Conservation (phyloP, 35 echinoderm and acorn worm species). For the Lytechinus pictus region DNA sequence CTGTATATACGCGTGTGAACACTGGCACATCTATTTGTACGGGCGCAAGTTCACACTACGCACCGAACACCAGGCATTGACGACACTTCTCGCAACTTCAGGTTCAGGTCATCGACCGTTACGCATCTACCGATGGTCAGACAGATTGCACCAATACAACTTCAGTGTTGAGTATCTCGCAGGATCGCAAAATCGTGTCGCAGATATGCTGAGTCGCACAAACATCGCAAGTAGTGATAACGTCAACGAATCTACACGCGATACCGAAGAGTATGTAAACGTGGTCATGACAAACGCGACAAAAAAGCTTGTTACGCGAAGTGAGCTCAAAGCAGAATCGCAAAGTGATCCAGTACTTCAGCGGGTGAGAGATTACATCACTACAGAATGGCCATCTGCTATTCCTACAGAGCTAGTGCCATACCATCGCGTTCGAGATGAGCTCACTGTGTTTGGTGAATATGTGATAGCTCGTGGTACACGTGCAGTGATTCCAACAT, state of each 20-base stretch:
- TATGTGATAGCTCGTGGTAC: constrained; percentile 37
- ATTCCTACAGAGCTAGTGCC: not conserved
- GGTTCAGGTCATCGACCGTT: constrained; percentile 64
- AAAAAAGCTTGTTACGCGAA: constrained; percentile 29
- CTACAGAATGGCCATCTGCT: not conserved
- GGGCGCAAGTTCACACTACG: constrained; percentile 67
- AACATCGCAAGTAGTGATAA: not conserved
- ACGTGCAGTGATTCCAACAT: constrained; percentile 41
- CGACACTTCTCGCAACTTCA: constrained; percentile 43
- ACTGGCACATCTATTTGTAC: constrained; percentile 61
- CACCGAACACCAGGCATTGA: constrained; percentile 67
- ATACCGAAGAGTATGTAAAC: not conserved
- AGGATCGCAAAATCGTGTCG: constrained; percentile 42
- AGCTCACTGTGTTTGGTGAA: constrained; percentile 46
- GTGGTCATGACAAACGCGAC: not conserved
- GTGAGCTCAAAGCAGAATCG: constrained; percentile 36
- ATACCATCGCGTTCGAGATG: not conserved
- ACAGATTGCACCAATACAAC: constrained; percentile 60
- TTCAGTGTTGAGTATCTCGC: constrained; percentile 60
- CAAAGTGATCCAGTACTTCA: not conserved
- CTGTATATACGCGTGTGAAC: constrained; percentile 60
- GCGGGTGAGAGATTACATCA: not conserved
- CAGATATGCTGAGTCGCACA: constrained; percentile 39
- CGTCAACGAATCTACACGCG: not conserved
- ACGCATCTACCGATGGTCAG: constrained; percentile 57